Conservation (phyloP, 2,797 vertebrate genomes). For the Salarias fasciatus region DNA sequence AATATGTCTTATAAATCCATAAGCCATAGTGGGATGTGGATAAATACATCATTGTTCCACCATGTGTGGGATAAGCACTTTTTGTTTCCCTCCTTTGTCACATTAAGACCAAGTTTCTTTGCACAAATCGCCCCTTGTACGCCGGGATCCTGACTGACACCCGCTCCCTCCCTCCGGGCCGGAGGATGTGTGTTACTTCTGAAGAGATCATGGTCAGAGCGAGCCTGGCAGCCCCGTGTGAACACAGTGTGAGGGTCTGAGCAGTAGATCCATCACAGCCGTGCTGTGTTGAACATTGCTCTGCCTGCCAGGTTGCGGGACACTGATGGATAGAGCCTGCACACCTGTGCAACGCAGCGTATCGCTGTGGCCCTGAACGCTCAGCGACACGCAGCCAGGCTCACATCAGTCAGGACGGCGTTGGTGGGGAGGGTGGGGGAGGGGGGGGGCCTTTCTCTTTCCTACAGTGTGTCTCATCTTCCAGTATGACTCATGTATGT, state of each 20-base stretch:
- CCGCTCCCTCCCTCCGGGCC: slow-evolving; percentile 46
- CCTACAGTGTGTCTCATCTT: slow-evolving; percentile 28
- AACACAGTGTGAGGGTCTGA: slow-evolving; percentile 65
- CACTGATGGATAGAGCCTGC: slow-evolving; percentile 79
- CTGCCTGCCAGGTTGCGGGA: slow-evolving; percentile 71
- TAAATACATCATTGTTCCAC: slow-evolving; percentile 34
- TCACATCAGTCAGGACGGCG: slow-evolving; percentile 40
- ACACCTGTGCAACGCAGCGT: slow-evolving; percentile 72
- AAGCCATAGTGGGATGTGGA: slow-evolving; percentile 45
- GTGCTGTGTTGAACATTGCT: slow-evolving; percentile 71
- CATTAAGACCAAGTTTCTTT: slow-evolving; percentile 37
- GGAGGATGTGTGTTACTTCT: slow-evolving; percentile 67
- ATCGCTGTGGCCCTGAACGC: slow-evolving; percentile 67
- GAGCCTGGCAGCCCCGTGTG: slow-evolving; percentile 65
- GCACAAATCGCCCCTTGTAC: slow-evolving; percentile 53
- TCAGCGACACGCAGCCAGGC: slow-evolving; percentile 57
- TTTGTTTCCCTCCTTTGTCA: slow-evolving; percentile 58
- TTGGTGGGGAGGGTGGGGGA: not conserved
- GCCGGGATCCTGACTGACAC: slow-evolving; percentile 50
- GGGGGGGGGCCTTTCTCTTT: slow-evolving; percentile 6
- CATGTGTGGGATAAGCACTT: slow-evolving; percentile 60
- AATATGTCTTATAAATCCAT: not conserved
- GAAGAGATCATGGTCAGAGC: slow-evolving; percentile 75
- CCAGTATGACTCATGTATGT: slow-evolving; percentile 34
- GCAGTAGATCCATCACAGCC: slow-evolving; percentile 79